phyloP scores from a whole-genome alignment of 2,797 vertebrate species.

The Orestias chungarensis region DNA sequence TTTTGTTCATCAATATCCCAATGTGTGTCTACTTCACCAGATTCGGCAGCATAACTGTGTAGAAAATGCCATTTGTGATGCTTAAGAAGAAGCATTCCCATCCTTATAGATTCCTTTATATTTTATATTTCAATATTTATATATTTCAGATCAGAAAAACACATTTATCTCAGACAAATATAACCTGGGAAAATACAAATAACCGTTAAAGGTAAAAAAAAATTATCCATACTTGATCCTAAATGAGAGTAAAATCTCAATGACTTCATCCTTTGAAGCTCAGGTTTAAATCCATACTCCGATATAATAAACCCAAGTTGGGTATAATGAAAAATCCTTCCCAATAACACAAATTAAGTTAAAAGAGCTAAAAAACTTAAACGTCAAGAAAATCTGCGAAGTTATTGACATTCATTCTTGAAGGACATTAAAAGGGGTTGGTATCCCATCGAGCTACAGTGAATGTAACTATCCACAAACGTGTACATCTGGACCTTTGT shows the following conservation, averaged over 20 bases:
- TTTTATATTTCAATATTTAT: not conserved
- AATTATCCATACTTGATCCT: not conserved
- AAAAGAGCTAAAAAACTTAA: not conserved
- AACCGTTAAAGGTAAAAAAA: no score
- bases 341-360: not conserved
- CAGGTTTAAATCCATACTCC: not conserved
- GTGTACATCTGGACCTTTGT: no score
- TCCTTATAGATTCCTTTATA: not conserved
- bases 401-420: not conserved
- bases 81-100: not conserved
- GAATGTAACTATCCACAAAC: not conserved
- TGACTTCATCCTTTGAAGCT: not conserved
- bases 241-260: not conserved
- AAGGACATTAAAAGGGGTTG: not conserved
- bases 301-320: not conserved
- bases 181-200: not conserved
- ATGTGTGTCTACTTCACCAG: slow-evolving; percentile 35
- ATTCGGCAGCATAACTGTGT: slow-evolving; percentile 41
- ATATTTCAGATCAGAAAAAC: slow-evolving; percentile 1
- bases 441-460: not conserved
- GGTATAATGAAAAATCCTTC: not conserved
- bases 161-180: not conserved
- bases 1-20: slow-evolving; percentile 22
- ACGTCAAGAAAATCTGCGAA: not conserved
- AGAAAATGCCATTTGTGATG: not conserved